A percentile compares a stretch with the other conserved stretches of the same genome.
phyloP scores from a whole-genome alignment of 2,113 vertebrate genomes.

The Cyanocitta stelleri region DNA sequence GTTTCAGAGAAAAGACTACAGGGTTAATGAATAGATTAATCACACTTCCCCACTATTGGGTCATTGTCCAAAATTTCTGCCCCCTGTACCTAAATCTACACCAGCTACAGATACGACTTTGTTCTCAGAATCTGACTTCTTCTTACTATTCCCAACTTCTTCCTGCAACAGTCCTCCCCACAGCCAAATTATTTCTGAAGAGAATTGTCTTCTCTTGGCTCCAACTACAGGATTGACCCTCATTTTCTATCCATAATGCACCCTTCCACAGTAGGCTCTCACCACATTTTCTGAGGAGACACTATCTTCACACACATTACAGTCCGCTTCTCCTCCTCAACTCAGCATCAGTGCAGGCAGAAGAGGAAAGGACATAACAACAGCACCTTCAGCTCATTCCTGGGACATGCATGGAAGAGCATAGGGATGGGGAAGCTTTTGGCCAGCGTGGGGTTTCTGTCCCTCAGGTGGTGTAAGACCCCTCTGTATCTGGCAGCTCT shows the following conservation, averaged over 20 bases:
- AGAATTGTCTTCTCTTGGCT: neutral
- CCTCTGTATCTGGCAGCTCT: neutral
- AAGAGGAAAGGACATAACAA: neutral
- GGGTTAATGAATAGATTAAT: conserved; percentile 13
- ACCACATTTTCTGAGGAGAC: neutral
- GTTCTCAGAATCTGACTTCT: neutral
- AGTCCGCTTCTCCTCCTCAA: neutral
- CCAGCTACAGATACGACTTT: neutral
- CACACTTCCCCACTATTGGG: neutral
- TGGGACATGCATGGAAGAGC: neutral
- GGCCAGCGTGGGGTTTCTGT: accelerated
- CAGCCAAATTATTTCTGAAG: neutral
- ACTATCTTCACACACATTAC: accelerated
- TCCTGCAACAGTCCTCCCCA: neutral
- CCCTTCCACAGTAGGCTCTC: neutral
- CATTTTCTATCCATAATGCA: neutral
- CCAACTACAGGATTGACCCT: neutral
- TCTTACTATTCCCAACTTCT: neutral
- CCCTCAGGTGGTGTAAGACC: neutral
- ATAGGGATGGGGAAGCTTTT: neutral
- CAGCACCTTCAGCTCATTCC: neutral
- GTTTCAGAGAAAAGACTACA: conserved; percentile 11
- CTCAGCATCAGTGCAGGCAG: neutral
- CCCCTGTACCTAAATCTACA: neutral
- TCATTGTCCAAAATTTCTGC: neutral